Base-by-base conservation (phyloP, 30 jellyfish, hydroid and myxozoan species). In the Turritopsis rubra region DNA sequence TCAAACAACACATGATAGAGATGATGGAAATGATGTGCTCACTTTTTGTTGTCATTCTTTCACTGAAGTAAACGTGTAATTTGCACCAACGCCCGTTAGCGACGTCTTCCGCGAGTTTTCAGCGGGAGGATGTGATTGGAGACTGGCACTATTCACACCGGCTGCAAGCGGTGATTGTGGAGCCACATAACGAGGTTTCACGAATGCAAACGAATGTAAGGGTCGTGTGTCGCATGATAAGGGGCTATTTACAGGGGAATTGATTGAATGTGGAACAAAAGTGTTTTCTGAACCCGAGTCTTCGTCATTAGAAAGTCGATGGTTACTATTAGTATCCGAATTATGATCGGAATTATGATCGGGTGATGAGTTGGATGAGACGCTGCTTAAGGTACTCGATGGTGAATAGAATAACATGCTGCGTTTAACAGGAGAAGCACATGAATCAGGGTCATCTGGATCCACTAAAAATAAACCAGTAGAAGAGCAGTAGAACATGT, bases 151-250 rank as follows among this genome's bases (percentile, higher is more conserved):
- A 25, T 72, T 85, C 79, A 85, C 84, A 65, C 99, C 99, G 3
- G 99, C 96, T 23, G 99, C 99, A 24, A 93, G 94, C 21, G 99
- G 99, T 25, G 99, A 93, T 28, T 96, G 99, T 16, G 99, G 99
- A 1, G 99, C 99, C 31, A 93, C 96, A 71, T 88, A 88, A 70
- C 85, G 95, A 21, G 99, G 99, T 84, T 88, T 93, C 52, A 93
- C 88, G 79, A 93, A 93, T 19, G 95, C 83, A 73, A 77, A 93
- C 3, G 94, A 24, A 24, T 90, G 90, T 17, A 81, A 53, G 28
- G 81, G 74, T 72, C 89, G 95, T 52, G 94, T 85, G 52, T 93
- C 99, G 80, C 89, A 85, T 53, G 80, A 84, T 18, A 92, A 83
- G 5, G 94, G 82, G 23, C 78, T 28, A 16, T 90, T 29, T 21